Evolutionary conservation across 2,113 vertebrate species (phyloP).

Genomic region (Sceloporus undulatus): DNA sequence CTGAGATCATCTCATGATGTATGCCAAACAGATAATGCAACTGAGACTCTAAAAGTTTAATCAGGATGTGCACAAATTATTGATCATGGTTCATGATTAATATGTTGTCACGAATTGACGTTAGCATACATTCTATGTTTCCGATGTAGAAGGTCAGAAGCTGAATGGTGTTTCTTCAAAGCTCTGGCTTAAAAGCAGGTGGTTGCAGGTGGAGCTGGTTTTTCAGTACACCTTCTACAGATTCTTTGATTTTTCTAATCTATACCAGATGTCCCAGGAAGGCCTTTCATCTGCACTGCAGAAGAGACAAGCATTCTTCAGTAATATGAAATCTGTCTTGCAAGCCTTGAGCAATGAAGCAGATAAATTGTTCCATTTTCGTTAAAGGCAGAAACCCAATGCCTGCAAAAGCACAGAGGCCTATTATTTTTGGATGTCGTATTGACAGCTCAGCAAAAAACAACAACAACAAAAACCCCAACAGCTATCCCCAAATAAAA

Average conservation of each 20-base stretch:
- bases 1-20: neutral
- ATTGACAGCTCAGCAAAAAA: slow-evolving; percentile 13
- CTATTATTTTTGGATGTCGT: slow-evolving; percentile 5
- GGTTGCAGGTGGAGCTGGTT: neutral
- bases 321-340: slow-evolving; percentile 5
- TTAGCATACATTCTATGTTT: neutral
- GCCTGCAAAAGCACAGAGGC: neutral
- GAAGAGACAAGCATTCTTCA: neutral
- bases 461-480: neutral
- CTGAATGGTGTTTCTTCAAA: neutral
- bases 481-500: neutral
- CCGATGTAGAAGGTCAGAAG: fast-evolving
- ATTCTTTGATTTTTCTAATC: neutral
- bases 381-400: slow-evolving; percentile 8
- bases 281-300: slow-evolving; percentile 5
- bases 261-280: slow-evolving; percentile 14
- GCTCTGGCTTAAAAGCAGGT: neutral
- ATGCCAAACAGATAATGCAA: neutral
- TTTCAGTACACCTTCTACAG: neutral
- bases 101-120: neutral
- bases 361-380: neutral
- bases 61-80: neutral
- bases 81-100: neutral
- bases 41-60: neutral
- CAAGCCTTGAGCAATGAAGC: slow-evolving; percentile 4